Evolutionary conservation across 2,113 vertebrate genomes (phyloP).

Genomic region (Cairina moschata): DNA sequence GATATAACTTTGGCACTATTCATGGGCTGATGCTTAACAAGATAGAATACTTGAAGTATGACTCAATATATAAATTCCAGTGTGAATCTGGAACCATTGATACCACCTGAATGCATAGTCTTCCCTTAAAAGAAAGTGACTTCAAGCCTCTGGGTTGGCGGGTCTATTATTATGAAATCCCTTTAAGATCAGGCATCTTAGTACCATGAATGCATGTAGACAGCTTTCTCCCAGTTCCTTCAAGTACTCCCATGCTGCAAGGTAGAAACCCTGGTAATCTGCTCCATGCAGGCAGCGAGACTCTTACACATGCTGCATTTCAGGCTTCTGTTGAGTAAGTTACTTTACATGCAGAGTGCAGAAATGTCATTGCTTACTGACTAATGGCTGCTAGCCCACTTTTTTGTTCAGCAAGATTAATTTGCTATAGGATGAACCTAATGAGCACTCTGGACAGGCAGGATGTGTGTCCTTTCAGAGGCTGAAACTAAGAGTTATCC

Average conservation of each 20-base stretch:
- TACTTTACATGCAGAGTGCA: background rate
- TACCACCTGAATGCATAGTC: background rate
- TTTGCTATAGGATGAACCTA: background rate
- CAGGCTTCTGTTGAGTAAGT: background rate
- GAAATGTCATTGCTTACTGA: background rate
- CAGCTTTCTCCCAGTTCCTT: background rate
- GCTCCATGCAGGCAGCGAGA: background rate
- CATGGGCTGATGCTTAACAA: background rate
- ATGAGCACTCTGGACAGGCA: background rate
- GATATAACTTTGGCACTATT: background rate
- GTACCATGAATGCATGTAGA: background rate
- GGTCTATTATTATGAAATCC: rapidly evolving
- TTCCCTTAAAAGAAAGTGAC: background rate
- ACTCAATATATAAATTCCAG: background rate
- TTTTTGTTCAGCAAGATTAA: background rate
- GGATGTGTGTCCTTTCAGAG: background rate
- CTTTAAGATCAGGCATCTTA: background rate
- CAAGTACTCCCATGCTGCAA: rapidly evolving
- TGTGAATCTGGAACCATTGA: background rate
- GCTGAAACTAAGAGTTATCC: background rate
- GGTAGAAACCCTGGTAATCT: background rate
- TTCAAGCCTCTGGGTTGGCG: background rate
- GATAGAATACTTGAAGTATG: background rate
- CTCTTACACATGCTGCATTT: background rate
- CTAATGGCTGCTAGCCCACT: background rate